phyloP scores from a whole-genome alignment of 2,113 vertebrate genomes.

The Onychostruthus taczanowskii region DNA sequence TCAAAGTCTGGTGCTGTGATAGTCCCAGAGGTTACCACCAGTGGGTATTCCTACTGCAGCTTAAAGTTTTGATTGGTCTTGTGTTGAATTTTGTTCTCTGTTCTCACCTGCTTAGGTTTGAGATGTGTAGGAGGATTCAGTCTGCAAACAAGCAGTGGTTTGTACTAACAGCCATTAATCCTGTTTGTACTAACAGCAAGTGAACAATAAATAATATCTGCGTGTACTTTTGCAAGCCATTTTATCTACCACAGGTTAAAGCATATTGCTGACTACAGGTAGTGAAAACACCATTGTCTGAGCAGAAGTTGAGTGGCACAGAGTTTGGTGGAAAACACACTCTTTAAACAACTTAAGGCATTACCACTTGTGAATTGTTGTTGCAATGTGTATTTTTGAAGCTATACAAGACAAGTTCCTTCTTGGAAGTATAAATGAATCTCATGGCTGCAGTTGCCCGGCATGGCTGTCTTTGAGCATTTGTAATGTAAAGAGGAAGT shows the following conservation, averaged over 20 bases:
- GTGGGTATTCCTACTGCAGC: not conserved
- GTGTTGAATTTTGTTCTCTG: not conserved
- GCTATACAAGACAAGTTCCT: not conserved
- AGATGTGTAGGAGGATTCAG: not conserved
- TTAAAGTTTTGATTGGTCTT: not conserved
- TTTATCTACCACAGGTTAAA: not conserved
- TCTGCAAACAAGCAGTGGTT: not conserved
- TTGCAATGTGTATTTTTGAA: not conserved
- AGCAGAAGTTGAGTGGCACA: not conserved
- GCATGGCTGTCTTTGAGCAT: not conserved
- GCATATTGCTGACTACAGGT: not conserved
- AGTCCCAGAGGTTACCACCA: not conserved
- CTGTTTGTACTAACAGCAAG: not conserved
- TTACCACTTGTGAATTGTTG: not conserved
- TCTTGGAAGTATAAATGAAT: not conserved
- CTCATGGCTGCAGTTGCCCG: not conserved
- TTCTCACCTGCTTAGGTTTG: not conserved
- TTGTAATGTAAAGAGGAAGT: not conserved
- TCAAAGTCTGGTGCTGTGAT: not conserved
- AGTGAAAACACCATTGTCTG: not conserved
- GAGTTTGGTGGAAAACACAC: not conserved
- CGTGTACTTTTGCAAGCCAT: not conserved
- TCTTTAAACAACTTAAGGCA: not conserved
- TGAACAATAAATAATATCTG: not conserved
- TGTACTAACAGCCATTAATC: not conserved